A percentile compares a stretch with the other conserved stretches of the same genome.
Evolutionary conservation across 1,140 invertebrate genomes (phyloP).

Genomic region (Eubasilissa regina): DNA sequence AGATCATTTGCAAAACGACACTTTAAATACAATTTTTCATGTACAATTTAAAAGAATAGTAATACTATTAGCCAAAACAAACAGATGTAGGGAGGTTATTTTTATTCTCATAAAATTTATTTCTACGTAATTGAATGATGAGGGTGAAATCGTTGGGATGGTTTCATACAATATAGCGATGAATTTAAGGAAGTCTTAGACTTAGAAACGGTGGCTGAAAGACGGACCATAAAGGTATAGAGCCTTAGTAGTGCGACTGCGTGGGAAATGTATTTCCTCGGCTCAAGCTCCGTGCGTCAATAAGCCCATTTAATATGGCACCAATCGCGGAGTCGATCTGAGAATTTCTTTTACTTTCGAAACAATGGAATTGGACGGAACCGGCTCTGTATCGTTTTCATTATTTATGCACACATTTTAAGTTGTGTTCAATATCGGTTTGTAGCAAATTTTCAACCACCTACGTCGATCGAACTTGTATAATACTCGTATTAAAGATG

Average conservation of each 20-base stretch:
- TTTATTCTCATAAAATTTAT: no score
- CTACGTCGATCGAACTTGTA: no score
- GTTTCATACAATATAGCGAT: no score
- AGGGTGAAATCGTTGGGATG: no score
- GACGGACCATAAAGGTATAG: slow-evolving; percentile 6
- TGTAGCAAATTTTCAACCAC: not conserved
- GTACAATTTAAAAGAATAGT: no score
- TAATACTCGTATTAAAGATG: no score
- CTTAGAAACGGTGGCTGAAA: not conserved
- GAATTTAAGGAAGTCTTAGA: no score
- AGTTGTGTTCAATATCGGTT: not conserved
- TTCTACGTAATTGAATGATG: no score
- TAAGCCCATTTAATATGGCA: slow-evolving; percentile 20
- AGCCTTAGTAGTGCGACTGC: slow-evolving; percentile 23
- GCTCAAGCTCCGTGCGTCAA: slow-evolving; percentile 18
- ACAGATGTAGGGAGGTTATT: no score
- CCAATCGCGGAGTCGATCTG: slow-evolving; percentile 19
- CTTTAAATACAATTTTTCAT: no score
- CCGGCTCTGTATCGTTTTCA: not conserved
- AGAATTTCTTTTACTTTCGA: slow-evolving; percentile 34
- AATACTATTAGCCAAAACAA: no score
- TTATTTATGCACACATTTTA: not conserved
- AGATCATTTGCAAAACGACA: no score
- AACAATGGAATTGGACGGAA: slow-evolving; percentile 37
- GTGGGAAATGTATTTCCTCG: slow-evolving; percentile 48